Conservation (phyloP, 2,113 vertebrate genomes). For the Panthera tigris region DNA sequence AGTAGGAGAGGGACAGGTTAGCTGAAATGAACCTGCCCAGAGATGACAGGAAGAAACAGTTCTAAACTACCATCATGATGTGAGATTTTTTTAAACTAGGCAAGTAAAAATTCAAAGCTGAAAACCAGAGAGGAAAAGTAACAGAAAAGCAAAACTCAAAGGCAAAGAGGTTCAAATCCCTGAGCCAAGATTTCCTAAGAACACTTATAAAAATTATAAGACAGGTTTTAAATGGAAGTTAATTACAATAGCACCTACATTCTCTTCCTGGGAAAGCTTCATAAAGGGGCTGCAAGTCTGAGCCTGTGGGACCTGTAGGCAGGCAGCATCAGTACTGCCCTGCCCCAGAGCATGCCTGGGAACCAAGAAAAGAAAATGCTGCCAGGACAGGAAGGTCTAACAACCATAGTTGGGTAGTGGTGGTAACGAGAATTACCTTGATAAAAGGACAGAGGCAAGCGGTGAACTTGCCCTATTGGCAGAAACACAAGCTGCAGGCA, state of each 20-base stretch:
- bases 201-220: neutral
- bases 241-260: rapidly evolving
- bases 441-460: neutral
- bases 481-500: neutral
- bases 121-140: neutral
- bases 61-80: neutral
- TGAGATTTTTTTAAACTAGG: neutral
- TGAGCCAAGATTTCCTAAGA: neutral
- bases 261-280: neutral
- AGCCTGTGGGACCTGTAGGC: neutral
- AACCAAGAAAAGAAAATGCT: neutral
- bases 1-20: neutral
- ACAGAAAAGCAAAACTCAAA: neutral
- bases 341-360: neutral
- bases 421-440: neutral
- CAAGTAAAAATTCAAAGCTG: neutral
- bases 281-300: neutral
- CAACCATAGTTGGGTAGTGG: neutral
- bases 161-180: neutral
- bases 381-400: neutral
- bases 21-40: too few relatives aligned
- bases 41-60: neutral
- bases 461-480: neutral
- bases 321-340: neutral
- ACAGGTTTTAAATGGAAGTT: neutral